Evolutionary conservation across 2,113 vertebrate genomes (phyloP).

Genomic region (Leptosomus discolor): DNA sequence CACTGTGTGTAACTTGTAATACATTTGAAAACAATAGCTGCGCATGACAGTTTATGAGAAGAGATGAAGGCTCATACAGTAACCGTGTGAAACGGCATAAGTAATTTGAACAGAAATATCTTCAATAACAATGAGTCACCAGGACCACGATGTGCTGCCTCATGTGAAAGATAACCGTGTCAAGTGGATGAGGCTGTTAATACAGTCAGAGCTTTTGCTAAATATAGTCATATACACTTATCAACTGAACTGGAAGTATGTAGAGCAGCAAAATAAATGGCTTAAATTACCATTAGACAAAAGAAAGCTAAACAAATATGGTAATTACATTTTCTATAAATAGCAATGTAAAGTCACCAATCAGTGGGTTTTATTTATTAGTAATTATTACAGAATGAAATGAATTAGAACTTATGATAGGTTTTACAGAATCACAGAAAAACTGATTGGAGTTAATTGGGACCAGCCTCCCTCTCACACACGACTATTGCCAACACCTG

Average conservation of each 20-base stretch:
- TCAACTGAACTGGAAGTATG: not conserved
- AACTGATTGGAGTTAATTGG: not conserved
- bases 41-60: not conserved
- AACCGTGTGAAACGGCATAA: not conserved
- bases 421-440: not conserved
- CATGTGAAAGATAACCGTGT: not conserved
- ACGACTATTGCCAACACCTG: not conserved
- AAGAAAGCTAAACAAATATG: constrained; percentile 9
- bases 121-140: not conserved
- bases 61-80: not conserved
- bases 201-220: not conserved
- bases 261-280: not conserved
- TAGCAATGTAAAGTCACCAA: constrained; percentile 3
- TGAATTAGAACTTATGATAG: not conserved
- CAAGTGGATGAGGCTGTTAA: not conserved
- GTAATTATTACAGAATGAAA: not conserved
- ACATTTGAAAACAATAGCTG: not conserved
- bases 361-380: not conserved
- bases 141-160: not conserved
- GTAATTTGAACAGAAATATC: not conserved
- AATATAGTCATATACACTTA: not conserved
- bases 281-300: not conserved
- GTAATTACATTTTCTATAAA: constrained; percentile 21
- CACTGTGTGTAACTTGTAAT: not conserved
- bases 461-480: not conserved